Percentiles rank a stretch among this genome's conserved stretches.
Evolutionary conservation across 2,797 vertebrate species (phyloP).

Genomic region (Neoniphon sammara): DNA sequence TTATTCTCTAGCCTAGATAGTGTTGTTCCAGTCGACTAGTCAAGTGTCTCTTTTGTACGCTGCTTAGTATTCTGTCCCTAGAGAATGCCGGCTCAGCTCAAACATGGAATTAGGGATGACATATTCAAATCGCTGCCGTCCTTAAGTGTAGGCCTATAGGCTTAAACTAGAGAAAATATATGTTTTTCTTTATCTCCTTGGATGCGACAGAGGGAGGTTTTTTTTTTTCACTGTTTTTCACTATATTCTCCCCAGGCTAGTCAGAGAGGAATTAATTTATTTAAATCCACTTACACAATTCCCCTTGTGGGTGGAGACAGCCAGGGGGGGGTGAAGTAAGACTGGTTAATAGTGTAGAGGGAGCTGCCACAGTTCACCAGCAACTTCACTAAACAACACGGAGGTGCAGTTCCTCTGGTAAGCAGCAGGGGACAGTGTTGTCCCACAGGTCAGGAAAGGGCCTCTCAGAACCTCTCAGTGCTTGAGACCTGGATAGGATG

Average conservation of each 20-base stretch:
- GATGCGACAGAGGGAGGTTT: constrained; percentile 25
- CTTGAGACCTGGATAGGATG: constrained; percentile 46
- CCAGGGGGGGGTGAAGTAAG: constrained; percentile 57
- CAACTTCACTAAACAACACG: constrained; percentile 23
- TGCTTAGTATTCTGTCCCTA: constrained; percentile 70
- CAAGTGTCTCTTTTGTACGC: constrained; percentile 60
- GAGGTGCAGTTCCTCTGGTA: neutral
- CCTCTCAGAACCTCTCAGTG: constrained; percentile 2
- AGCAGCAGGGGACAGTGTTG: constrained; percentile 77
- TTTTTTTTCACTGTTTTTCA: constrained; percentile 43
- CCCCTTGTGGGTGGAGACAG: constrained; percentile 69
- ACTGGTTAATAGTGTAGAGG: constrained; percentile 50
- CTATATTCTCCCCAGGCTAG: constrained; percentile 53
- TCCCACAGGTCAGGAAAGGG: constrained; percentile 33
- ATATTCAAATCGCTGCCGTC: constrained; percentile 62
- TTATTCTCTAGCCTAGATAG: constrained; percentile 58
- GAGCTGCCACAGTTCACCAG: constrained; percentile 18
- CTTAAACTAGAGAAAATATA: constrained; percentile 33
- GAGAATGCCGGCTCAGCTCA: constrained; percentile 64
- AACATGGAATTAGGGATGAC: constrained; percentile 69
- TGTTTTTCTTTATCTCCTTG: constrained; percentile 65
- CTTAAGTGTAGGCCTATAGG: constrained; percentile 57
- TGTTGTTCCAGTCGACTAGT: constrained; percentile 75
- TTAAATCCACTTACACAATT: constrained; percentile 79
- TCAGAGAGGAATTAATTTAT: constrained; percentile 76